Percentiles rank a stretch among this genome's conserved stretches.
phyloP scores from a whole-genome alignment of 2,888 invertebrate species.

The Dyspetes luteomarginatus region DNA sequence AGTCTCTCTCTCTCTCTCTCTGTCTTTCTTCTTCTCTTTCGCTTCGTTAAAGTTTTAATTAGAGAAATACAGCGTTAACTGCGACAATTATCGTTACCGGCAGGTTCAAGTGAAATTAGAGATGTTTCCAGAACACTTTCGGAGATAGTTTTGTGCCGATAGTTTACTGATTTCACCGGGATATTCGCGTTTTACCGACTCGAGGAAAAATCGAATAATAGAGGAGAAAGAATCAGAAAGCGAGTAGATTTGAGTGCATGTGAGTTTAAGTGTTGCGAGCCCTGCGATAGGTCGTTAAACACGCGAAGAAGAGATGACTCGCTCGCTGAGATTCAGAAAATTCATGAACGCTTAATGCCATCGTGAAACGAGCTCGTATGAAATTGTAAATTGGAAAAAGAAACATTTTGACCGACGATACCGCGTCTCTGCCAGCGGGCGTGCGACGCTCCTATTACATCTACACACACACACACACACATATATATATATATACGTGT shows the following conservation, averaged over 20 bases:
- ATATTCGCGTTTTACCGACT: neutral
- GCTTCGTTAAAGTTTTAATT: constrained; percentile 43
- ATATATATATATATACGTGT: constrained; percentile 7
- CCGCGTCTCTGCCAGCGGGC: constrained; percentile 7
- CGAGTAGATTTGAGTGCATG: neutral
- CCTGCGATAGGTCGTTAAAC: constrained; percentile 28
- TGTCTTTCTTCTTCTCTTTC: neutral
- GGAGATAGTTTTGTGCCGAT: neutral
- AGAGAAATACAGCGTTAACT: constrained; percentile 21
- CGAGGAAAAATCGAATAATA: constrained; percentile 1
- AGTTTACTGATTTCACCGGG: neutral
- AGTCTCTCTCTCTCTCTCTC: constrained; percentile 2
- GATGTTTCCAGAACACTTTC: constrained; percentile 3
- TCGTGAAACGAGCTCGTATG: constrained; percentile 67
- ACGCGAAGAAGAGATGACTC: constrained; percentile 1
- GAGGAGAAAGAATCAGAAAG: neutral
- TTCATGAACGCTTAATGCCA: constrained; percentile 69
- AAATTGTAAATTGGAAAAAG: constrained; percentile 72
- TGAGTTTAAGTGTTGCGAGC: neutral
- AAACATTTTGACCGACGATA: constrained; percentile 54
- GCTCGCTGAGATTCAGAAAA: constrained; percentile 43
- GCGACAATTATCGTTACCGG: constrained; percentile 24
- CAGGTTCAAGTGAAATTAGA: neutral
- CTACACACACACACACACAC: neutral
- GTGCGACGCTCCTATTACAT: constrained; percentile 20